Base-by-base conservation (phyloP, 2,888 invertebrate species). In the Synanthedon andrenaeformis region DNA sequence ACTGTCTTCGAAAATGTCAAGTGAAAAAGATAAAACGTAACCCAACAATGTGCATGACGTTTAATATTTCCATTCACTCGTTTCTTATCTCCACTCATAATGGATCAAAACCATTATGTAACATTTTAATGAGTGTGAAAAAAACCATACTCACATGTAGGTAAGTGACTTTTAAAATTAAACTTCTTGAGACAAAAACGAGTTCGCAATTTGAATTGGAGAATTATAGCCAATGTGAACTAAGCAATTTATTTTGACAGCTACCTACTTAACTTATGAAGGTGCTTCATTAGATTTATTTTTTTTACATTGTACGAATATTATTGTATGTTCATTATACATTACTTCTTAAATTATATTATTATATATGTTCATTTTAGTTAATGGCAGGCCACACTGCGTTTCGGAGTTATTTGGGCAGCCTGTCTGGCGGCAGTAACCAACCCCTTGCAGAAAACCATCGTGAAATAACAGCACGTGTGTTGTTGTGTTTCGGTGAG, bases 231-330 rank as follows among this genome's bases (percentile, higher is more conserved):
- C 35, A 54, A 28, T 50, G 10, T 41, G 28, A n/a, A 53, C 45
- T n/a, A 42, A 53, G 61, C 63, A 64, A 70, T 70, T 70, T 65
- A 58, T 72, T 69, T 64, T 66, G 69, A 69, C 72, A 66, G 59
- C 52, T 66, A 65, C 64, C 66, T 66, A 69, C 55, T 51, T 51
- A 41, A 52, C 51, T 54, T 51, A 45, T 41, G 28, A 45, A 45
- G 54, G 41, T 41, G 49, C 14, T 49, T 13, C 28, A 50, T 51
- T 19, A 51, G 51, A 42, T 35, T 13, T 3, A 45, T 4, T n/a
- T 35, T 35, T 35, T 35, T 35, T 35, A 35, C 35, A 35, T 35
- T 35, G 1, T 23, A 23, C 23, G 23, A 23, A 23, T 23, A 23
- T 23, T 5, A 23, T 23, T 23, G 23, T n/a, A 14, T 45, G 45